phyloP scores from a whole-genome alignment of 2,797 vertebrate species.

The Chelon auratus region DNA sequence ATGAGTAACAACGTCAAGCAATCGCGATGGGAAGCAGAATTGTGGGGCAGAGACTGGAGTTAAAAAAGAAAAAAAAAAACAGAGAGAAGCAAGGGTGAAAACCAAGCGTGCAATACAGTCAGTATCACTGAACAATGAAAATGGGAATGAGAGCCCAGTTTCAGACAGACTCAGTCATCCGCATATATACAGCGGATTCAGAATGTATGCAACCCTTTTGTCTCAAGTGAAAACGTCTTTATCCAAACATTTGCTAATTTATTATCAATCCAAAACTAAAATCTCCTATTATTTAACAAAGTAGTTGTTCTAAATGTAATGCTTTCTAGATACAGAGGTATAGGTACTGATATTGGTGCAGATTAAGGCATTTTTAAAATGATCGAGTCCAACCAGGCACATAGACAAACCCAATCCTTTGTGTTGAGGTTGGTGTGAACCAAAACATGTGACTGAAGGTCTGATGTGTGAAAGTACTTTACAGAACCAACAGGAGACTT shows the following conservation, averaged over 20 bases:
- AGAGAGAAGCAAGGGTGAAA: constrained; percentile 20
- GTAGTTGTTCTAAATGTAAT: too few relatives aligned
- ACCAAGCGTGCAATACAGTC: constrained; percentile 15
- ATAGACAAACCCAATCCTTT: too few relatives aligned
- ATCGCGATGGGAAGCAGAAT: constrained; percentile 24
- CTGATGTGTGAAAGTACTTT: too few relatives aligned
- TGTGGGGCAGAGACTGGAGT: constrained; percentile 29
- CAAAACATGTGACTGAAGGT: too few relatives aligned
- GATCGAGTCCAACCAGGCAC: too few relatives aligned
- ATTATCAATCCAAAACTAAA: constrained; percentile 3
- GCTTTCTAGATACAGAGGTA: too few relatives aligned
- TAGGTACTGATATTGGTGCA: too few relatives aligned
- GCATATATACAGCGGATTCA: background rate
- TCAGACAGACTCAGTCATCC: constrained; percentile 9
- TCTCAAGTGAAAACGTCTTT: background rate
- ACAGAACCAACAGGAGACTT: too few relatives aligned
- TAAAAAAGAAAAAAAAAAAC: constrained; percentile 7
- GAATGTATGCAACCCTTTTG: background rate
- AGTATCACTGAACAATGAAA: constrained; percentile 34
- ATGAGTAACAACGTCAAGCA: constrained; percentile 42
- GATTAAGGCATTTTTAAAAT: too few relatives aligned
- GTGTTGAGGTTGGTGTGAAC: too few relatives aligned
- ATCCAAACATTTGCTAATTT: background rate
- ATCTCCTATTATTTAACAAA: constrained; percentile 8
- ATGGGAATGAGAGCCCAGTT: constrained; percentile 12